phyloP scores from a whole-genome alignment of 2,888 invertebrate species.

The Oscheius sp. region DNA sequence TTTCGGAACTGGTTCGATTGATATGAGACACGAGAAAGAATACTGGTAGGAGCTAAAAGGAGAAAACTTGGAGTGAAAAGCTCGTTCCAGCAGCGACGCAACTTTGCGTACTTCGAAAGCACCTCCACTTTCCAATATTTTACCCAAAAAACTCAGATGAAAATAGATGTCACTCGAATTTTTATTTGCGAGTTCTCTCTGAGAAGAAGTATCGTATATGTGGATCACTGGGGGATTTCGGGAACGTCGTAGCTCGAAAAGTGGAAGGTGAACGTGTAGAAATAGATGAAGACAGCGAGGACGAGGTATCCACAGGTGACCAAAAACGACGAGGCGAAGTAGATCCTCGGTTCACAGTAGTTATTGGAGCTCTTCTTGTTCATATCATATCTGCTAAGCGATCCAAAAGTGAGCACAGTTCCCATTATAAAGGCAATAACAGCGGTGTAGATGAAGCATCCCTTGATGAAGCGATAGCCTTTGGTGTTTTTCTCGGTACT shows the following conservation, averaged over 20 bases:
- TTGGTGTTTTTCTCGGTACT: slow-evolving; percentile 23
- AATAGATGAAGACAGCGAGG: slow-evolving; percentile 14
- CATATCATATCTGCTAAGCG: not conserved
- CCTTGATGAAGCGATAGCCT: slow-evolving; percentile 24
- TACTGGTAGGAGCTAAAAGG: too few species aligned
- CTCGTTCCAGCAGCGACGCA: too few species aligned
- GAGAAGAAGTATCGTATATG: too few species aligned
- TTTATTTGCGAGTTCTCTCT: slow-evolving; percentile 19
- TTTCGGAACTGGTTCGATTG: not conserved
- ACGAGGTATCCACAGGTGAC: slow-evolving; percentile 16
- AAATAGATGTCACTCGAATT: slow-evolving; percentile 3
- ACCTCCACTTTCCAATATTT: too few species aligned
- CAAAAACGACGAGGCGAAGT: slow-evolving; percentile 5
- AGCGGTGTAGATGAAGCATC: slow-evolving; percentile 3
- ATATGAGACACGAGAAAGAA: too few species aligned
- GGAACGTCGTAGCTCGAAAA: slow-evolving; percentile 24
- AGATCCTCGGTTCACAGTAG: slow-evolving; percentile 1
- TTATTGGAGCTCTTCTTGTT: not conserved
- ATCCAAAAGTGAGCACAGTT: slow-evolving; percentile 19
- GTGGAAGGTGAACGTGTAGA: slow-evolving; percentile 27
- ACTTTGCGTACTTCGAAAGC: too few species aligned
- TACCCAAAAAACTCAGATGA: too few species aligned
- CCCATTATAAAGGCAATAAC: slow-evolving; percentile 2
- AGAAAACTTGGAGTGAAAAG: too few species aligned
- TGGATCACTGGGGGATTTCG: not conserved